Evolutionary conservation across 1,140 invertebrate species (phyloP), one percentile per base, ranked within the genome.

Genomic region (Argopecten irradians): DNA sequence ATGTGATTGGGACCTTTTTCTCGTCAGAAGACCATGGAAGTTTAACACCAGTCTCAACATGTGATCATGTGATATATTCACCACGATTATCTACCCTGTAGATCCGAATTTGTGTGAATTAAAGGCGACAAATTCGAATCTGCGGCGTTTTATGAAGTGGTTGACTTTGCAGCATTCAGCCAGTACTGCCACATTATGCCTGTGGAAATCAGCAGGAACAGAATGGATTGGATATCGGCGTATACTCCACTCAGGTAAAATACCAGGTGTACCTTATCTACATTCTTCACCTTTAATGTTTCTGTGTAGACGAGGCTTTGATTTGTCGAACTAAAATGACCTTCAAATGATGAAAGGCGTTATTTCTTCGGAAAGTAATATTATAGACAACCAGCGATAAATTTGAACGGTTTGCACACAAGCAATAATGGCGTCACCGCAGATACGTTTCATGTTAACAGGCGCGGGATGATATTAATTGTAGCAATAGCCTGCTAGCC

Each of bases 101-200:
- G 92, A 92, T 91, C 92, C 91, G 92, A 92, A 92, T 92, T 92
- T 92, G 92, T 92, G 83, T 90, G 41, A 83, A 34, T 86, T 82
- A 41, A 46, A 28, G 84, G 86, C 83, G 71, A 92, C 92, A 92
- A 91, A 92, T 92, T 90, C 92, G 91, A 89, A 87, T 90, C 87
- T 92, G 92, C 89, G 90, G 92, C 87, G 88, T 91, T 86, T 84
- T 84, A 89, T 89, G 84, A 89, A 91, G 90, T 91, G 90, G 83
- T 35, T 88, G 90, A 89, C 86, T 87, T 89, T 85, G 39, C 55
- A 39, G 35, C 55, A 19, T 32, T 5, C 36, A 82, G 34, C 13
- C 34, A 34, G 1, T 28, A 13, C 46, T 35, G 35, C 55, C 11
- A 14, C 28, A 33, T 41, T 34, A 55, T 34, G 55, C 43, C 83